phyloP scores from a whole-genome alignment of 2,797 vertebrate species.

The Parauchenoglanis punctatus region DNA sequence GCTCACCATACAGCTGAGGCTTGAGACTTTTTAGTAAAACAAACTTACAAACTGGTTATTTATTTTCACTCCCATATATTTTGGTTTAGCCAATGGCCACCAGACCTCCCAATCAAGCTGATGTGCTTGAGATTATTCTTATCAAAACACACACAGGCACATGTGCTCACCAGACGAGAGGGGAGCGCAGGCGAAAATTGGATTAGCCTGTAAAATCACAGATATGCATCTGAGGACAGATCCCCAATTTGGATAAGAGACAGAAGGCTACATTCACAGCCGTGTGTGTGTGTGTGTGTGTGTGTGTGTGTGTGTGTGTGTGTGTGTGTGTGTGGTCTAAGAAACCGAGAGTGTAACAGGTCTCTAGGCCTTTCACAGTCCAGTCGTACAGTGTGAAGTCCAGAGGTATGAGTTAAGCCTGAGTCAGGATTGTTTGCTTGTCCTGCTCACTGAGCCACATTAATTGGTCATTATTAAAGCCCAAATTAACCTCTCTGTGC shows the following conservation, averaged over 20 bases:
- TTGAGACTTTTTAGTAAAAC: not conserved
- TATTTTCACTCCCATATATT: conserved; percentile 43
- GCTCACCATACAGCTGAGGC: not conserved
- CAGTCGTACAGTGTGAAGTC: conserved; percentile 38
- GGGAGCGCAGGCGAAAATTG: conserved; percentile 47
- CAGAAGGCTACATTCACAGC: conserved; percentile 37
- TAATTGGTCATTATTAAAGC: conserved; percentile 79
- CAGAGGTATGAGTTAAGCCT: conserved; percentile 53
- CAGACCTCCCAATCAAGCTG: conserved; percentile 38
- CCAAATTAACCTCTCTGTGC: conserved; percentile 76
- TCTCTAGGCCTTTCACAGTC: conserved; percentile 32
- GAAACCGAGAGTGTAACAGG: conserved; percentile 46
- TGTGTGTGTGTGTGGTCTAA: conserved; percentile 50
- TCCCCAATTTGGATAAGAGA: conserved; percentile 50
- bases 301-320: conserved; percentile 46
- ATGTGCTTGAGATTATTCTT: conserved; percentile 53
- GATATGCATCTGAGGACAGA: conserved; percentile 59
- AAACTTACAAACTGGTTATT: conserved; percentile 38
- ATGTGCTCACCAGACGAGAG: conserved; percentile 55
- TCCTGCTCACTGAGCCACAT: conserved; percentile 77
- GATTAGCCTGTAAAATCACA: conserved; percentile 57
- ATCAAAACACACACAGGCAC: conserved; percentile 47
- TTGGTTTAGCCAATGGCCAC: conserved; percentile 54
- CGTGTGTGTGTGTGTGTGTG: conserved; percentile 29
- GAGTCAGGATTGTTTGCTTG: conserved; percentile 67